phyloP scores from a whole-genome alignment of 2,888 invertebrate species.

The Machimus rusticus region DNA sequence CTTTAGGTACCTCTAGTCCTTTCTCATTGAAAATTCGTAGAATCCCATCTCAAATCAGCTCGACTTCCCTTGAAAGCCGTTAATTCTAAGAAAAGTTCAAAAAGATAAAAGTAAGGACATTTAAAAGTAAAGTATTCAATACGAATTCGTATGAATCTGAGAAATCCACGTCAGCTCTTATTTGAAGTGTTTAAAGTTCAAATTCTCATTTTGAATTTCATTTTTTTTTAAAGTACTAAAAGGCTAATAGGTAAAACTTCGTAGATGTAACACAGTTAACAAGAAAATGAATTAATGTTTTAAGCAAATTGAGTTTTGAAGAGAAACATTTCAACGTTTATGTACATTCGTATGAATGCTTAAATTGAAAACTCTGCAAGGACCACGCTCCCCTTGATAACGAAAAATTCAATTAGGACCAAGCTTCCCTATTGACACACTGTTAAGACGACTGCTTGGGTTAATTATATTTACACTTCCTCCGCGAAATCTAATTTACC shows the following conservation, averaged over 20 bases:
- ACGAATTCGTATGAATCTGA: not conserved
- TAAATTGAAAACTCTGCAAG: not conserved
- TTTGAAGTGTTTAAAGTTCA: not conserved
- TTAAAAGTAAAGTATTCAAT: too few species aligned
- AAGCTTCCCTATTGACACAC: not conserved
- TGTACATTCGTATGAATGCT: not conserved
- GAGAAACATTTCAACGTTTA: not conserved
- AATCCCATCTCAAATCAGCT: too few species aligned
- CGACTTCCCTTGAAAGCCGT: too few species aligned
- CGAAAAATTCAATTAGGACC: not conserved
- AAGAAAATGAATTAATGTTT: not conserved
- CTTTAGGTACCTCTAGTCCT: too few species aligned
- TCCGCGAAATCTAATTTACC: not conserved
- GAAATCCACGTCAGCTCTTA: too few species aligned
- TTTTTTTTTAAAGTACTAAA: not conserved
- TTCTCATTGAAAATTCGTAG: too few species aligned
- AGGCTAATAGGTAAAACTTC: not conserved
- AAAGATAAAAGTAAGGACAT: too few species aligned
- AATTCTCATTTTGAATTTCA: not conserved
- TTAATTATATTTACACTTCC: not conserved
- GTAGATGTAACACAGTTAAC: not conserved
- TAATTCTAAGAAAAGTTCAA: too few species aligned
- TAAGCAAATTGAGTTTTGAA: not conserved
- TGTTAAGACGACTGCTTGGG: not conserved
- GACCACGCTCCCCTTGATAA: not conserved